Evolutionary conservation across 2,113 vertebrate genomes (phyloP), one percentile per base, ranked within the genome.

Genomic region (Bubo bubo): DNA sequence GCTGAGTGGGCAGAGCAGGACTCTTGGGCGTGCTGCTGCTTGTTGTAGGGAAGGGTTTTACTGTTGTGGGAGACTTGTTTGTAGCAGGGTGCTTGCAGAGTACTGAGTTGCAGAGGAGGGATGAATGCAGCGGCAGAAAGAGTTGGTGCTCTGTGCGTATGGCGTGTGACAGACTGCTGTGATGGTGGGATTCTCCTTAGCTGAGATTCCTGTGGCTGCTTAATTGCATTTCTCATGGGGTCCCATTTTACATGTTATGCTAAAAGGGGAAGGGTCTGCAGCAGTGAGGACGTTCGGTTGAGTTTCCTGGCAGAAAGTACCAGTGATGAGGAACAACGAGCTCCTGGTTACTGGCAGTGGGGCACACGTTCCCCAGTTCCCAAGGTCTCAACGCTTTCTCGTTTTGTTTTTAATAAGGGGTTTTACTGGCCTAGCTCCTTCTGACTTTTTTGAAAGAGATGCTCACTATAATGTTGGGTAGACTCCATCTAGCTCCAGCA

Each of bases 311-410:
- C 26, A 64, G 39, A 81, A 56, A 47, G 23, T 13, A 6, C n/a
- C 49, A n/a, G 9, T 12, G 3, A 3, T 22, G 64, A 77, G 9
- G 37, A 17, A 49, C 35, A 37, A 0, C 1, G 1, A 17, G n/a
- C 26, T 62, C 30, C 27, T 0, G 1, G 35, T 66, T 45, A 14
- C 35, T 1, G 4, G 55, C 70, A 73, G 14, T 76, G 43, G 22
- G 30, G 9, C 34, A 45, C 5, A 10, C 59, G 10, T 67, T 35
- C 24, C 12, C 7, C 19, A 8, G 16, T 50, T 72, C 5, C 41
- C 19, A 24, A 35, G 8, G 30, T 34, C 12, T 75, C 10, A 49
- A 45, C 37, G n/a, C 20, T 62, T 68, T 9, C n/a, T 49, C 1
- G 0, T 67, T 82, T 91, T 79, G 0, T 67, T 82, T 91, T 79